Base-by-base conservation (phyloP, 1,140 invertebrate genomes). In the Drosophila carrolli region DNA sequence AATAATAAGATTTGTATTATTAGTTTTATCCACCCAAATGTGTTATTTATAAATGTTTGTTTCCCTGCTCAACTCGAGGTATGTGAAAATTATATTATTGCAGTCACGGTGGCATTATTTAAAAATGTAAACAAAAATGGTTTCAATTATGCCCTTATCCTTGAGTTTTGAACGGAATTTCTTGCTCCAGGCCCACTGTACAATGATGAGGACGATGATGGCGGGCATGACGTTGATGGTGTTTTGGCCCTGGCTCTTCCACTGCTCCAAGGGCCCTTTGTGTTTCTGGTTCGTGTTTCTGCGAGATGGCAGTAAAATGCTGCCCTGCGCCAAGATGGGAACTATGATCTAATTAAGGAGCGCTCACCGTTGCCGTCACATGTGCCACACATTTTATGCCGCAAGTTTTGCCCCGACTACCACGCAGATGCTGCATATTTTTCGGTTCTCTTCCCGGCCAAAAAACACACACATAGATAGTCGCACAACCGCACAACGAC, bases 341-440 rank as follows among this genome's bases (percentile, higher is more conserved):
- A 80, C 77, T 80, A 80, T 80, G 78, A 80, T 80, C 78, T 80
- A 80, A 80, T 80, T 80, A 80, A 81, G 72, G 72, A 62, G 60
- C 72, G 72, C 76, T 58, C 56, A 65, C 75, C 62, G 53, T 56
- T 48, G 29, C 75, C 68, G 55, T 43, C 77, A 73, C 76, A 78
- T 79, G 60, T 74, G 77, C 59, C 75, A 54, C 50, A 38, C 46
- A 76, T 70, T 72, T 71, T 55, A 81, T 81, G 72, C 60, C 54
- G 63, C 75, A 83, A 65, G 72, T 60, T 72, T 70, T 40, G 38
- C 14, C 23, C 11, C 11, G 14, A 8, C 29, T 29, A n/a, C 43
- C 37, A 57, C 44, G 9, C 70, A 73, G 70, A 58, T 60, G 68
- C 65, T 70, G 67, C 51, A 58, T 70, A 57, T 50, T 70, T 57